Base-by-base conservation (phyloP, 2,888 invertebrate genomes). In the Uropetala carovei region DNA sequence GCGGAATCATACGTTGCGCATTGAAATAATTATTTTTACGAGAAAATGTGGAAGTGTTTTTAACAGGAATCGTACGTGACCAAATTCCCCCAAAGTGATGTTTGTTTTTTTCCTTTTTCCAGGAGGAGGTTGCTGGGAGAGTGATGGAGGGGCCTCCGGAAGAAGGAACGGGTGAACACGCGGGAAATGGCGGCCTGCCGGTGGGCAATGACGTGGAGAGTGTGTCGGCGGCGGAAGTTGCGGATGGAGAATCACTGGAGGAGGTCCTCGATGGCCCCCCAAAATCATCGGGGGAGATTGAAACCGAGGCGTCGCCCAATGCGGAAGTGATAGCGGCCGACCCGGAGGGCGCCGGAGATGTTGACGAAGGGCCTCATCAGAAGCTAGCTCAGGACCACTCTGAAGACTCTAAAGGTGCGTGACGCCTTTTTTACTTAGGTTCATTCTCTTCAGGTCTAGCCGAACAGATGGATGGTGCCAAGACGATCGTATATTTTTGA, bases 81-180 rank as follows among this genome's bases (percentile, higher is more conserved):
- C 3, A 43, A 43, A 43, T 43, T 1, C 43, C 43, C 5, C 43
- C 43, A 43, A 43, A 43, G 43, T 43, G 43, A n/a, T n/a, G 83
- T 14, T 82, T 82, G 2, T 9, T 86, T 10, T 27, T 4, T 2
- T 68, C 43, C 64, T 0, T 30, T 14, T 89, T 56, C 5, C n/a
- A 89, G 89, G 89, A 89, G 89, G 60, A 64, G 64, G 64, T 64
- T 43, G 64, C 18, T 27, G 89, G n/a, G 89, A 89, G 89, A 89
- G 89, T 43, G 56, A 89, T 89, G 89, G 89, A 89, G n/a, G 68
- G 89, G 68, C 89, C 89, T 89, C 89, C 89, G 89, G 89, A 89
- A 89, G 43, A 89, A 43, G 43, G 43, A 64, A 89, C 89, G 89
- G 89, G 89, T 89, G 89, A 89, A 64, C 89, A 89, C 89, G 89